Evolutionary conservation across 2,113 vertebrate species (phyloP).

Genomic region (Anser brachyrhynchus): DNA sequence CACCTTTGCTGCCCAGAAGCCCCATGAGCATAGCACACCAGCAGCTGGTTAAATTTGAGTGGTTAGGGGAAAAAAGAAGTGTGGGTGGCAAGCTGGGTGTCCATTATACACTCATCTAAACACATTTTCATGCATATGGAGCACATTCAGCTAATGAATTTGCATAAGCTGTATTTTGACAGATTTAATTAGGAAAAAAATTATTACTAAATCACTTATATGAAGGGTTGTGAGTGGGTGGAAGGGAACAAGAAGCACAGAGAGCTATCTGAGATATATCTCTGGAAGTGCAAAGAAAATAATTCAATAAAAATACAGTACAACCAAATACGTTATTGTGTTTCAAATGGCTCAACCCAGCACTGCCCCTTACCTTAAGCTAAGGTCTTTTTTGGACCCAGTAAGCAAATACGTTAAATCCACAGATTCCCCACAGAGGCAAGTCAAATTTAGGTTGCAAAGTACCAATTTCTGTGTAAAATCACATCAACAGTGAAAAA

Average conservation of each 20-base stretch:
- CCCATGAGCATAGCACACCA: background rate
- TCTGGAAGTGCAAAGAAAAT: background rate
- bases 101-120: background rate
- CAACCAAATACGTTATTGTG: background rate
- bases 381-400: background rate
- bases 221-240: background rate
- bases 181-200: background rate
- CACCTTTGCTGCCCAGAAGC: background rate
- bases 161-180: background rate
- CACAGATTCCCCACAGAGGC: background rate
- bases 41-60: background rate
- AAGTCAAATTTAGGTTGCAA: background rate
- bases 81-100: background rate
- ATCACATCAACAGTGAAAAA: background rate
- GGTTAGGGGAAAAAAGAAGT: accelerated
- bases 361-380: background rate
- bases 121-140: background rate
- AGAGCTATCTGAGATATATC: background rate
- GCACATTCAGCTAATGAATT: background rate
- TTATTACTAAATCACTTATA: background rate
- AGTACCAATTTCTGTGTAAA: background rate
- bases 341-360: background rate
- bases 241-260: background rate
- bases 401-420: background rate
- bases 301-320: background rate